These are phyloP conservation scores for Plutella xylostella DNA, from an alignment of 2,888 invertebrate species.

Conservation along the genomic window DNA sequence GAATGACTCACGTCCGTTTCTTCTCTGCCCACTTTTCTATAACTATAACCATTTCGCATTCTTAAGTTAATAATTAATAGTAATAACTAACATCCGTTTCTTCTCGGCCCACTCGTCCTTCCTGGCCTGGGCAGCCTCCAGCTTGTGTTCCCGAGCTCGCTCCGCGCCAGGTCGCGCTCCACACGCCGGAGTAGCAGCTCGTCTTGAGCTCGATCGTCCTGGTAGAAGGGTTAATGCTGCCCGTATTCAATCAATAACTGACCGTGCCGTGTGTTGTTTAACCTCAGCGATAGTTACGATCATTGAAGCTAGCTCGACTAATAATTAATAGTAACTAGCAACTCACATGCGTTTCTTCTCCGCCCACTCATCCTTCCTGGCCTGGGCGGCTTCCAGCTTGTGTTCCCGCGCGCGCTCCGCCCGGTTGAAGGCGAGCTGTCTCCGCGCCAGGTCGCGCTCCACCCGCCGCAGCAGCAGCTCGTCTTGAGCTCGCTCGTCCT, in stretches of 20 bases:
- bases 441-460: slow-evolving; percentile 42
- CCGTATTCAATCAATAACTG: too few relatives aligned
- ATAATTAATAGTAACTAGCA: too few relatives aligned
- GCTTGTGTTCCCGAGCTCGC: slow-evolving; percentile 42
- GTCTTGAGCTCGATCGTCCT: slow-evolving; percentile 55
- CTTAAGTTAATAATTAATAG: too few relatives aligned
- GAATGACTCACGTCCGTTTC: slow-evolving; percentile 44
- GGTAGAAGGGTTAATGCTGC: too few relatives aligned
- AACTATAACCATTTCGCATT: too few relatives aligned
- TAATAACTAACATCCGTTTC: slow-evolving; percentile 44
- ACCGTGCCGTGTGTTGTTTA: too few relatives aligned
- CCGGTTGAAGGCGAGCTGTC: slow-evolving; percentile 35
- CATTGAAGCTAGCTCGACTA: too few relatives aligned
- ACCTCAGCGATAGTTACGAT: too few relatives aligned
- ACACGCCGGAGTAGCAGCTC: slow-evolving; percentile 50
- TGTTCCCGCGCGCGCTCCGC: slow-evolving; percentile 45
- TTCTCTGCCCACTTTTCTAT: too few relatives aligned
- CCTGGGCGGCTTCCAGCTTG: slow-evolving; percentile 36
- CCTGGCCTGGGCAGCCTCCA: slow-evolving; percentile 37
- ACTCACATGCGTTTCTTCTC: slow-evolving; percentile 48
- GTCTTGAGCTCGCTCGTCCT: slow-evolving; percentile 55
- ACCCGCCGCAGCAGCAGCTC: slow-evolving; percentile 50
- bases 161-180: slow-evolving; percentile 49
- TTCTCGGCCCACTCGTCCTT: slow-evolving; percentile 52
- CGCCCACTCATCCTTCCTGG: slow-evolving; percentile 48